Percentiles rank a stretch among this genome's conserved stretches.
These are phyloP conservation scores for Theretra japonica DNA, from an alignment of 2,888 invertebrate genomes.

Conservation along the genomic window DNA sequence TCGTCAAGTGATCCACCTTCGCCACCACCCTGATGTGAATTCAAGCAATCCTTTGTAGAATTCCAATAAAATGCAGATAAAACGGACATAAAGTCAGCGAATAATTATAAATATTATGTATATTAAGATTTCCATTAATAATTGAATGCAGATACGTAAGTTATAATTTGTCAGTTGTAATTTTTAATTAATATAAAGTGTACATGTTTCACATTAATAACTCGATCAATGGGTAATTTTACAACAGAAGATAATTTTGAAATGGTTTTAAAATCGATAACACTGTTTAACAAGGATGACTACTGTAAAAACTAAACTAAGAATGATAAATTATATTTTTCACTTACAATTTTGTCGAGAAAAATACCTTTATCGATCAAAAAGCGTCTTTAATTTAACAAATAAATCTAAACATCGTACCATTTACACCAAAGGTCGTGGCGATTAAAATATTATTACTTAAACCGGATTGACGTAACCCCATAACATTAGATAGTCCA, in stretches of 20 bases:
- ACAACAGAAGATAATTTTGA: too few species aligned
- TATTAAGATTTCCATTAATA: too few species aligned
- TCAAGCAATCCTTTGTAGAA: slow-evolving; percentile 70
- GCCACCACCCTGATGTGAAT: slow-evolving; percentile 71
- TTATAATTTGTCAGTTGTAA: too few species aligned
- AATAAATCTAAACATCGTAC: not conserved
- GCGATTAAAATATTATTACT: not conserved
- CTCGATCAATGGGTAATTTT: too few species aligned
- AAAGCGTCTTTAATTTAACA: not conserved
- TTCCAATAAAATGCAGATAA: slow-evolving; percentile 44
- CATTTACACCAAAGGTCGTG: not conserved
- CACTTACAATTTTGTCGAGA: too few species aligned
- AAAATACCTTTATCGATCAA: not conserved
- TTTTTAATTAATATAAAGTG: too few species aligned
- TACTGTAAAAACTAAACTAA: too few species aligned
- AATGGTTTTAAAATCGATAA: too few species aligned
- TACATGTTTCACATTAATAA: too few species aligned
- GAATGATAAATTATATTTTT: too few species aligned
- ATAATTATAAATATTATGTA: not conserved
- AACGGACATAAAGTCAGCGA: not conserved
- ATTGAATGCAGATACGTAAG: too few species aligned
- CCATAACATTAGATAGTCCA: slow-evolving; percentile 57
- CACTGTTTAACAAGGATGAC: too few species aligned
- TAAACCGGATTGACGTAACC: slow-evolving; percentile 14
- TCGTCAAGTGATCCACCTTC: slow-evolving; percentile 80